These are phyloP conservation scores for Rousettus leschenaultii DNA, from an alignment of 2,113 vertebrate species.

Conservation along the genomic window DNA sequence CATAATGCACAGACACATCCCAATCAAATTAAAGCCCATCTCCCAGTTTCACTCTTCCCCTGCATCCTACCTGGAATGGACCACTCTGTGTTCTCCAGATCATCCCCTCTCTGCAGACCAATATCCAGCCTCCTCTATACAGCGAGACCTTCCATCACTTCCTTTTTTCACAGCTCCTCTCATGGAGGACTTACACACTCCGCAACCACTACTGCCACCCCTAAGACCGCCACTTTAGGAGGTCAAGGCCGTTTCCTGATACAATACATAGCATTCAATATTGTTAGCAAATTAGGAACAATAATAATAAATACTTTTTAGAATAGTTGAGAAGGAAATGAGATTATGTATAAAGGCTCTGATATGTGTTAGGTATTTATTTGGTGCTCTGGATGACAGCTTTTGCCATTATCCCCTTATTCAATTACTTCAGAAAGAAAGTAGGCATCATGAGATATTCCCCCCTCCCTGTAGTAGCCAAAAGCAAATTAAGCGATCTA, in stretches of 20 bases:
- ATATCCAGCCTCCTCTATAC: background rate
- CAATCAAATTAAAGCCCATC: background rate
- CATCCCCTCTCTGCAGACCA: background rate
- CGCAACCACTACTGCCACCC: no score
- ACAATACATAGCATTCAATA: background rate
- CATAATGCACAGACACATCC: background rate
- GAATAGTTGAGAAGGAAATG: background rate
- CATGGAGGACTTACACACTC: background rate
- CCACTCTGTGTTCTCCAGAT: background rate
- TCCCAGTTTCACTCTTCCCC: background rate
- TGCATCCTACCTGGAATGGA: background rate
- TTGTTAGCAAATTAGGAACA: background rate
- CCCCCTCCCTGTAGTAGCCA: background rate
- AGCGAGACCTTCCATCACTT: background rate
- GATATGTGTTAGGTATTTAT: background rate
- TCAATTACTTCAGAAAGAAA: constrained; percentile 12
- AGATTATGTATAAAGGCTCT: background rate
- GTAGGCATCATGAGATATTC: background rate
- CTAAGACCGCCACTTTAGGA: background rate
- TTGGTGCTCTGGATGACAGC: background rate
- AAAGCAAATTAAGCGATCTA: constrained; percentile 21
- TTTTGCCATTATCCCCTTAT: background rate
- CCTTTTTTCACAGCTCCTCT: background rate
- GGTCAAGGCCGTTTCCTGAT: background rate
- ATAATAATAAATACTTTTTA: background rate